A percentile compares a stretch with the other conserved stretches of the same genome.
Conservation (phyloP, 2,113 vertebrate genomes). For the Chlamydotis undulata region DNA sequence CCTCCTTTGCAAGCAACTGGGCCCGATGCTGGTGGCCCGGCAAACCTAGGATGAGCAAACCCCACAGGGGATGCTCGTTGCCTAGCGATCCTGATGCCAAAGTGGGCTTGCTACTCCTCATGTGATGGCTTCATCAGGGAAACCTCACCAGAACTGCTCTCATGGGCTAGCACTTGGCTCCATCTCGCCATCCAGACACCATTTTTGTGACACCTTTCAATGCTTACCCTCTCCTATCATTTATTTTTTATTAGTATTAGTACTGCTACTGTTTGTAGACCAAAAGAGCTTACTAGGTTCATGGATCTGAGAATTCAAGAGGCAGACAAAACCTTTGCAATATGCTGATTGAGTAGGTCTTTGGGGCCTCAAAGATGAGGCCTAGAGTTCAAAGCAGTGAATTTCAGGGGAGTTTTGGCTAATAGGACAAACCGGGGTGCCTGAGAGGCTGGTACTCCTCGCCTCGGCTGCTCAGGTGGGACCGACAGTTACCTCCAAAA, state of each 20-base stretch:
- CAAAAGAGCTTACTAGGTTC: neutral
- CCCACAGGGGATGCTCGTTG: neutral
- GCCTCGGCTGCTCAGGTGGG: neutral
- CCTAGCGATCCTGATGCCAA: accelerated
- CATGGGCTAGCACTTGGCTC: neutral
- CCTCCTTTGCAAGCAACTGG: neutral
- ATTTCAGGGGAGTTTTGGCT: neutral
- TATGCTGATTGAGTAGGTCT: accelerated
- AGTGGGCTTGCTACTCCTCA: neutral
- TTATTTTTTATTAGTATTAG: neutral
- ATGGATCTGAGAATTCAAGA: neutral
- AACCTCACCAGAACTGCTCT: neutral
- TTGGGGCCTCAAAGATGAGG: neutral
- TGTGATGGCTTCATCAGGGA: neutral
- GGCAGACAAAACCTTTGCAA: neutral
- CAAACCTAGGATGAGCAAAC: neutral
- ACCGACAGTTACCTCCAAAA: neutral
- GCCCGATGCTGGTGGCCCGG: accelerated
- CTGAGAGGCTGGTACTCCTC: neutral
- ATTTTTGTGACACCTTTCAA: neutral
- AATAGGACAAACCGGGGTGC: neutral
- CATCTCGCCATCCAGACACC: neutral
- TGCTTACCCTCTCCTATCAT: neutral
- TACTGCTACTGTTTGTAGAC: neutral
- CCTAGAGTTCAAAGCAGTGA: neutral